Base-by-base conservation (phyloP, 2,113 vertebrate genomes). In the Mugil cephalus region DNA sequence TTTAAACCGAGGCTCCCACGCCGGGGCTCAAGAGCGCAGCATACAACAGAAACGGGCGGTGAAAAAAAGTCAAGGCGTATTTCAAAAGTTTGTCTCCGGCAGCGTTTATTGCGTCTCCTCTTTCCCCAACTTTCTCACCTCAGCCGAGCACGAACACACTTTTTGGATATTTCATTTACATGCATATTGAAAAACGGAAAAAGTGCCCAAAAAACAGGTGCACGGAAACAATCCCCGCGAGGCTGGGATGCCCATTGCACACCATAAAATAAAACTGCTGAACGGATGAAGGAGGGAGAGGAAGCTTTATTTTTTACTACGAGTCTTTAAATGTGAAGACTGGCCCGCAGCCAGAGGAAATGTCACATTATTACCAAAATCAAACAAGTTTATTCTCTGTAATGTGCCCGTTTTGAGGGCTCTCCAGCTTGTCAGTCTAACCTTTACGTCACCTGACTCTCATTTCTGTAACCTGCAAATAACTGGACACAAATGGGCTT, bases 371-470 rank as follows among this genome's bases (percentile, higher is more conserved):
- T 38, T 1, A 24, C 38, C 12, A 48, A 63, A 39, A 38, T 48
- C 34, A 63, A 50, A 48, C 7, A 19, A 21, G 19, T 50, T 48
- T 38, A 50, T 63, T 63, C 47, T 21, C 34, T 50, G 45, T 45
- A 8, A 60, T 60, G 42, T 45, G 14, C 14, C 19, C 38, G 34
- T 39, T 64, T 38, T 18, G 40, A 60, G n/a, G 55, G 51, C 35
- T 45, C 19, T 40, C 52, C 13, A 35, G 47, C 36, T 30, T 15
- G 12, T 52, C 43, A 62, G 43, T 18, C 50, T 42, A 46, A 55
- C 14, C 8, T 13, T 2, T 39, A 46, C 52, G 35, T 35, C 13
- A 19, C 9, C 1, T 56, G 12, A 42, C 13, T 43, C 52, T 62
- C 47, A n/a, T 6, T 58, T 67, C 4, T 10, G 53, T 51, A 3